Percentiles rank a stretch among this genome's conserved stretches.
These are phyloP conservation scores for Crematogaster levior DNA, from an alignment of 2,888 invertebrate genomes.

Conservation along the genomic window DNA sequence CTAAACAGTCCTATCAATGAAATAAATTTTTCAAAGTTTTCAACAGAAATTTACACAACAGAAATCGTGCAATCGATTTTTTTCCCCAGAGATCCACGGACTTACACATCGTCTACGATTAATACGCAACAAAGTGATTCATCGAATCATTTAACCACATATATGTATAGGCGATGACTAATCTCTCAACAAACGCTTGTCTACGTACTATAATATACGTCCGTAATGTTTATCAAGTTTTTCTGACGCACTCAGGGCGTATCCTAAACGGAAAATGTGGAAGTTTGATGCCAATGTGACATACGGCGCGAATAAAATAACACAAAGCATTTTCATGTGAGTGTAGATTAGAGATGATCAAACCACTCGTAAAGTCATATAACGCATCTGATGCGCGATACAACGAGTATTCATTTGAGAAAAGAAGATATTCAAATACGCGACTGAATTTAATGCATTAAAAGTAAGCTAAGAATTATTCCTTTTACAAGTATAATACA, in stretches of 20 bases:
- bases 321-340: neutral
- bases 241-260: neutral
- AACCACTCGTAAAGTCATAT: neutral
- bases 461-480: neutral
- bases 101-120: slow-evolving; percentile 70
- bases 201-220: slow-evolving; percentile 21
- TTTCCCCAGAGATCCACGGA: slow-evolving; percentile 69
- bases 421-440: neutral
- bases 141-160: slow-evolving; percentile 43
- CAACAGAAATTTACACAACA: neutral
- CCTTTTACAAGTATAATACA: neutral
- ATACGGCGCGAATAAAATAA: slow-evolving; percentile 3
- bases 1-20: neutral
- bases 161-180: slow-evolving; percentile 35
- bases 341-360: neutral
- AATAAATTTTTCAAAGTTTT: neutral
- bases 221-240: slow-evolving; percentile 21
- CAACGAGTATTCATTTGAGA: neutral
- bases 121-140: slow-evolving; percentile 38
- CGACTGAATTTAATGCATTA: neutral
- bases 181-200: slow-evolving; percentile 38
- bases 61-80: neutral
- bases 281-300: neutral
- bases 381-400: neutral
- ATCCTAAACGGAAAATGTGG: slow-evolving; percentile 6